Base-by-base conservation (phyloP, 2,797 vertebrate genomes). In the Chlorospingus semifuscus region DNA sequence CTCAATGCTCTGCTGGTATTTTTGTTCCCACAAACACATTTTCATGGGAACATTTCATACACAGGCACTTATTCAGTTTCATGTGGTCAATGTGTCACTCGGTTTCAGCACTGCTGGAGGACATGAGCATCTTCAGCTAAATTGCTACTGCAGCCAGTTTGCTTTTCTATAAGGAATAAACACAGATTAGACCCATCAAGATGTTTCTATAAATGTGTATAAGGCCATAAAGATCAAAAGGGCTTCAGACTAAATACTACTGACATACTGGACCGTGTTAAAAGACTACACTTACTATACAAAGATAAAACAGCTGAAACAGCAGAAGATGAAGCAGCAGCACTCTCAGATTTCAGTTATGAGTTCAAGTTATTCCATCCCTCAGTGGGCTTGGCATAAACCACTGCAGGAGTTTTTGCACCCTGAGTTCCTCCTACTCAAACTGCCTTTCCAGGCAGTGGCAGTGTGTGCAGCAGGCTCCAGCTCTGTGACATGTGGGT, bases 101-200 rank as follows among this genome's bases (percentile, higher is more conserved):
- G 8, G 8, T 83, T 94, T 95, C 90, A 93, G n/a, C 44, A 52
- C 14, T 44, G 59, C 23, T 65, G 63, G 56, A 72, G 50, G 61
- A 46, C 20, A 55, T 18, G 29, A 41, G 42, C 39, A 41, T 94
- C 95, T 95, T 88, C 77, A 60, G 12, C 23, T 61, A 82, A 49
- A 90, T 92, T 88, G 44, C 41, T 68, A 34, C 66, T 80, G 72
- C 44, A 71, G 90, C 47, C 74, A 21, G 27, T 65, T 59, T 44
- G 84, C 37, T 96, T 72, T 96, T 96, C 97, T 97, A 63, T 32
- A 83, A 79, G 79, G 30, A 91, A 93, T 26, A 88, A 89, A 56
- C 60, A 46, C 18, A 96, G 44, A 94, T 83, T 42, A 94, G 55
- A 89, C 23, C n/a, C 12, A 68, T 32, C 26, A 90, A 60, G 56